Conservation (phyloP, 2,888 invertebrate genomes). For the Piscicola geometra region DNA sequence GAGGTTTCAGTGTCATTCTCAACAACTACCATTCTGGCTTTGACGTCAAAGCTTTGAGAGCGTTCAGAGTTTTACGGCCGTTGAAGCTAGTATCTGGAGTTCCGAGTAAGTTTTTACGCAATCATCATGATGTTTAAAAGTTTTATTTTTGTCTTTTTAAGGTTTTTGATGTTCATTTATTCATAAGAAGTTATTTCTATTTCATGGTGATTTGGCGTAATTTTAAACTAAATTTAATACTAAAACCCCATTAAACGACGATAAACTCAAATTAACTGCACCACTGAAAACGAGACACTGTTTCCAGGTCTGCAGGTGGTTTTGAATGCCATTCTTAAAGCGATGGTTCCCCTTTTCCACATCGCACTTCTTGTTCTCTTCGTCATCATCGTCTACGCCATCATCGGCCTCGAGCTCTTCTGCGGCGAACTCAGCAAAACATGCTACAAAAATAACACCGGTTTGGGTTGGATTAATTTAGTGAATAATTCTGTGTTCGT, state of each 20-base stretch:
- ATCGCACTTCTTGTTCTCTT: constrained; percentile 97
- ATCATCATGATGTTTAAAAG: too few relatives aligned
- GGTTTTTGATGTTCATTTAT: too few relatives aligned
- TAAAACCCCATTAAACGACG: too few relatives aligned
- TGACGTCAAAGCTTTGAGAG: constrained; percentile 95
- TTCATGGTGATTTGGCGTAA: too few relatives aligned
- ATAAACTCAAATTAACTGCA: too few relatives aligned
- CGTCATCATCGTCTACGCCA: constrained; percentile 99
- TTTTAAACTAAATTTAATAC: too few relatives aligned
- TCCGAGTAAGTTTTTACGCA: constrained; percentile 61
- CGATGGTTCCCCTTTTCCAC: constrained; percentile 98
- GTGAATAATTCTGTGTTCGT: neutral
- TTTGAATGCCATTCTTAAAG: constrained; percentile 95
- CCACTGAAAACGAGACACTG: too few relatives aligned
- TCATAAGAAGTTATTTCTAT: too few relatives aligned
- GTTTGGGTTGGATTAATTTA: constrained; percentile 63
- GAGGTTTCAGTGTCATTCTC: constrained; percentile 80
- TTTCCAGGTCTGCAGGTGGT: constrained; percentile 96
- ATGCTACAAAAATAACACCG: constrained; percentile 76
- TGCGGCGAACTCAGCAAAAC: constrained; percentile 86
- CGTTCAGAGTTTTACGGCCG: constrained; percentile 94
- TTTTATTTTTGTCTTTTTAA: too few relatives aligned
- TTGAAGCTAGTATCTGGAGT: constrained; percentile 39
- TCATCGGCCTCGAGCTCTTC: constrained; percentile 68
- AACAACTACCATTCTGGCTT: constrained; percentile 66